Percentiles rank a stretch among this genome's conserved stretches.
Evolutionary conservation across 2,113 vertebrate genomes (phyloP).

Genomic region (Poecilia latipinna): DNA sequence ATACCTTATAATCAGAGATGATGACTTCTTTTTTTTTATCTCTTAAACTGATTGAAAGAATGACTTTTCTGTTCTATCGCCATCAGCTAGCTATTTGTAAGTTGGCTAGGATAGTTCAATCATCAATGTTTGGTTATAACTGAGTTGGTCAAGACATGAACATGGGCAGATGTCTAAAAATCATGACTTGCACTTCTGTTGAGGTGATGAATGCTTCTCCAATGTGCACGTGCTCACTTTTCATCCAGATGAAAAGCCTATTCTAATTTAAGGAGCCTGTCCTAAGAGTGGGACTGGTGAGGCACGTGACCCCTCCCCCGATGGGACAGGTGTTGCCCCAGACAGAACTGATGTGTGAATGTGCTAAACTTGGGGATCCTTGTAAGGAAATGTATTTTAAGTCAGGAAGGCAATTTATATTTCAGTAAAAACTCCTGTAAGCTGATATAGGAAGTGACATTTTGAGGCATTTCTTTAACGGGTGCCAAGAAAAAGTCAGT

Average conservation of each 20-base stretch:
- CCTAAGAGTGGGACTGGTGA: constrained; percentile 13
- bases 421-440: not conserved
- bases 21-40: not conserved
- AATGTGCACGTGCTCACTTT: not conserved
- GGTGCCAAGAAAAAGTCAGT: not conserved
- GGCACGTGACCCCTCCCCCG: constrained; percentile 6
- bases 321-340: constrained; percentile 60
- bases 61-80: not conserved
- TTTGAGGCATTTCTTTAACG: not conserved
- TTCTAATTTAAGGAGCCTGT: constrained; percentile 36
- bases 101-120: not conserved
- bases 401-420: not conserved
- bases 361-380: not conserved
- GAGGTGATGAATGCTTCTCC: constrained; percentile 5
- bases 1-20: not conserved
- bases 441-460: not conserved
- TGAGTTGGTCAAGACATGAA: not conserved
- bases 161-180: not conserved
- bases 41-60: too few species aligned
- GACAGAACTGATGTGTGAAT: constrained; percentile 29
- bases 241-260: constrained; percentile 9
- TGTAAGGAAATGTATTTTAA: not conserved
- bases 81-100: not conserved
- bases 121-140: not conserved
- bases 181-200: constrained; percentile 34